Conservation (phyloP, 2,888 invertebrate genomes). For the Hyposoter dolosus region DNA sequence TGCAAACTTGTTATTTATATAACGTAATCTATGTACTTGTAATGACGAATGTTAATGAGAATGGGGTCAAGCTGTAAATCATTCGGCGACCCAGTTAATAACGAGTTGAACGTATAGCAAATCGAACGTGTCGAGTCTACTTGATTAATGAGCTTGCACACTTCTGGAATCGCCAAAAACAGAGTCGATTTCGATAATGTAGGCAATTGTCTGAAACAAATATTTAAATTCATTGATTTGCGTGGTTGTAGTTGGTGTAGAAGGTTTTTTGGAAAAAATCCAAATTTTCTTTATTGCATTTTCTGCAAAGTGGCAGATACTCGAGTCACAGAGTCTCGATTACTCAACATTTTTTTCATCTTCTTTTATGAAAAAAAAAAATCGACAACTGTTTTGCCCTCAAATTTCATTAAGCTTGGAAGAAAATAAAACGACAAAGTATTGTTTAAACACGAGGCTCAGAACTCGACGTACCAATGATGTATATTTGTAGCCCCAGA, state of each 20-base stretch:
- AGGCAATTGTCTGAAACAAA: too few species aligned
- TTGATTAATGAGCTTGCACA: background rate
- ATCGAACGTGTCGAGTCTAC: background rate
- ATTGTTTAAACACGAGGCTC: conserved; percentile 7
- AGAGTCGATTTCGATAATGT: too few species aligned
- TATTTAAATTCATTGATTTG: too few species aligned
- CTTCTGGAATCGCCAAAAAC: background rate
- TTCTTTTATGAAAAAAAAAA: too few species aligned
- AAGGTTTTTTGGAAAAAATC: too few species aligned
- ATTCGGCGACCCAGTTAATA: background rate
- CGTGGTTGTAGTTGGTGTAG: too few species aligned
- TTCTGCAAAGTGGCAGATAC: too few species aligned
- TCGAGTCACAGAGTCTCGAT: too few species aligned
- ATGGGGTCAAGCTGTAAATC: background rate
- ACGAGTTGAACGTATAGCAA: background rate
- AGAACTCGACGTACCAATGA: background rate
- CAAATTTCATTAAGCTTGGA: background rate
- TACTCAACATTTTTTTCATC: too few species aligned
- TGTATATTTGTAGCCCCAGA: conserved; percentile 23
- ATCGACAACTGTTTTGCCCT: background rate
- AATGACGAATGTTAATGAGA: background rate
- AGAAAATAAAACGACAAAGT: conserved; percentile 8
- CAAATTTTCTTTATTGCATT: too few species aligned
- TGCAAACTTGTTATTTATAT: background rate
- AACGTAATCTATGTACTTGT: background rate